Conservation (phyloP, 2,797 vertebrate species). For the Geotrypetes seraphini region DNA sequence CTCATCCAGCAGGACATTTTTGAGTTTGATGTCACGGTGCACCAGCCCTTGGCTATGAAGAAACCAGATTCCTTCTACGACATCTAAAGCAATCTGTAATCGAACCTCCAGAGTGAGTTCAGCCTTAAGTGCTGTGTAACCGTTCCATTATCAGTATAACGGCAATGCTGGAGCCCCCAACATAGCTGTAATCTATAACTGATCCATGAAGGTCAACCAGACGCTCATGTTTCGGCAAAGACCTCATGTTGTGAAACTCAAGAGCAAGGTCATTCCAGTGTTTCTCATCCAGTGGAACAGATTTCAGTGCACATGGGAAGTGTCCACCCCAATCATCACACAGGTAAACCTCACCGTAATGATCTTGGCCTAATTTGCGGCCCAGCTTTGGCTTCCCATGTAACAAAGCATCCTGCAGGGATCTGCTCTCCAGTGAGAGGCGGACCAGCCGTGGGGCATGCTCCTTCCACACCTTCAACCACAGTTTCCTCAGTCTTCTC, state of each 20-base stretch:
- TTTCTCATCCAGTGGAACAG: slow-evolving; percentile 93
- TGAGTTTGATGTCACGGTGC: slow-evolving; percentile 93
- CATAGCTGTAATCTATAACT: slow-evolving; percentile 88
- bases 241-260: slow-evolving; percentile 96
- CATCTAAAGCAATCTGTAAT: slow-evolving; percentile 86
- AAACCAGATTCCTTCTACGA: slow-evolving; percentile 94
- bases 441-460: slow-evolving; percentile 88
- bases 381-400: slow-evolving; percentile 89
- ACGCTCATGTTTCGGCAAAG: slow-evolving; percentile 83
- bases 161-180: slow-evolving; percentile 80
- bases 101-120: slow-evolving; percentile 76
- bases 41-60: slow-evolving; percentile 90
- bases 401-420: slow-evolving; percentile 81
- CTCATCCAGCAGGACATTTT: slow-evolving; percentile 96
- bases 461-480: slow-evolving; percentile 91
- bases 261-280: slow-evolving; percentile 97
- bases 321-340: slow-evolving; percentile 90
- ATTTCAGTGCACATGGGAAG: slow-evolving; percentile 90
- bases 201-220: slow-evolving; percentile 90
- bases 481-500: slow-evolving; percentile 92
- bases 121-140: slow-evolving; percentile 88
- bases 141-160: slow-evolving; percentile 95
- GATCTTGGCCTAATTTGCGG: slow-evolving; percentile 85
- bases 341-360: slow-evolving; percentile 92
- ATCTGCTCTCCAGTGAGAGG: slow-evolving; percentile 89